Base-by-base conservation (phyloP, 1,140 invertebrate genomes). In the Nebria ingens region DNA sequence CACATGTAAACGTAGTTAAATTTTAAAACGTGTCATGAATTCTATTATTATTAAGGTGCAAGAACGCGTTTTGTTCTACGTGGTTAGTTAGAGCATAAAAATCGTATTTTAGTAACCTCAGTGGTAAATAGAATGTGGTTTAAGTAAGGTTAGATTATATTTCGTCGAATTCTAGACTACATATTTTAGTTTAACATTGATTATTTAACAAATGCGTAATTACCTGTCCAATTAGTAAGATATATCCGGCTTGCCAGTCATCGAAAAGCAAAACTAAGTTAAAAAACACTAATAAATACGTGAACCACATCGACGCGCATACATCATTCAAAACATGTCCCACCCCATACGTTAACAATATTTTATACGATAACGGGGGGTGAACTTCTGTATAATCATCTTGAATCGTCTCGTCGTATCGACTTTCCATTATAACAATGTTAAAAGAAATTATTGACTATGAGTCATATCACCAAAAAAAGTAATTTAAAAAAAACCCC, bases 231-330 rank as follows among this genome's bases (percentile, higher is more conserved):
- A 93, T 78, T 11, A 95, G 73, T 65, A 97, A 76, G 54, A 95
- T 67, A 45, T 82, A 70, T 21, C 93, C 94, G 1, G 93, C 83
- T 63, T 85, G 74, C 11, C 74, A 73, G 61, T 85, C 83, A 67
- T 78, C 77, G 68, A 97, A 90, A 59, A 79, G 73, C 22, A 92
- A 72, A 1, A 97, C 89, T 64, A 89, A 78, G 67, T 95, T 87
- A 66, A 95, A 87, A 72, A 85, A 98, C 17, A 97, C 83, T 60
- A 98, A 76, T n/a, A 96, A 75, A 73, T 98, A 98, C 0, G 91
- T 93, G 69, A 98, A 98, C 95, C 95, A 97, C 81, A 98, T 90
- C 50, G 91, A 91, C 25, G 93, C 91, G 75, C 91, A 95, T 3
- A 97, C 79, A 76, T 98, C 95, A 72, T 97, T 97, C 21, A 95